These are phyloP conservation scores for Dryococelus australis DNA, from an alignment of 2,888 invertebrate species.

Conservation along the genomic window DNA sequence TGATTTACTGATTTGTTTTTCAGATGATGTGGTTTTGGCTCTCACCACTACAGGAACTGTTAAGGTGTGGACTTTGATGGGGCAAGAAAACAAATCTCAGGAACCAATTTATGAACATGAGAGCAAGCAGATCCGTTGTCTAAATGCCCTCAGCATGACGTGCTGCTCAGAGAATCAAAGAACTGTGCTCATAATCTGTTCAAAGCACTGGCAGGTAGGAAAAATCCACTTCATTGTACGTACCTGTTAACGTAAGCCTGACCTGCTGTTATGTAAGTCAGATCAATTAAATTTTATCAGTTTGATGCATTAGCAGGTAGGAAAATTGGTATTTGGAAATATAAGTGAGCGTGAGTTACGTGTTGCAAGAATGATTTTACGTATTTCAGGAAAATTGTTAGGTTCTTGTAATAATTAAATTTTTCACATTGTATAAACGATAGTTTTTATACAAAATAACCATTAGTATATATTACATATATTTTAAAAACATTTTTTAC, in stretches of 20 bases:
- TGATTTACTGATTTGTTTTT: slow-evolving; percentile 64
- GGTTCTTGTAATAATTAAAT: no score
- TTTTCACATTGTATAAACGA: no score
- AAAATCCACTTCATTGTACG: neutral
- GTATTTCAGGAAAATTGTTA: no score
- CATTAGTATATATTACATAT: no score
- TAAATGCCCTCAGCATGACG: slow-evolving; percentile 91
- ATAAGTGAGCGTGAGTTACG: neutral
- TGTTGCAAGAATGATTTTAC: no score
- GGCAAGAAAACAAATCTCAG: slow-evolving; percentile 85
- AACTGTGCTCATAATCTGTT: slow-evolving; percentile 95
- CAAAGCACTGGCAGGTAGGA: slow-evolving; percentile 88
- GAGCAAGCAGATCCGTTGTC: slow-evolving; percentile 93
- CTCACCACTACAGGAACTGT: slow-evolving; percentile 96
- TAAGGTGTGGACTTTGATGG: slow-evolving; percentile 94
- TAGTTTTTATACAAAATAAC: no score
- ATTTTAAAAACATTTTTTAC: no score
- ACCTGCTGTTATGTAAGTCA: neutral
- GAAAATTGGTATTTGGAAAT: neutral
- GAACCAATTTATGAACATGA: slow-evolving; percentile 96
- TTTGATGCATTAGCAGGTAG: neutral
- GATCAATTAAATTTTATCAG: neutral
- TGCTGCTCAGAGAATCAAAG: slow-evolving; percentile 96
- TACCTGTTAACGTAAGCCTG: neutral
- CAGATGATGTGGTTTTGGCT: slow-evolving; percentile 94